Evolutionary conservation across 2,888 invertebrate species (phyloP), one percentile per base, ranked within the genome.

Genomic region (Drosophila pegasa): DNA sequence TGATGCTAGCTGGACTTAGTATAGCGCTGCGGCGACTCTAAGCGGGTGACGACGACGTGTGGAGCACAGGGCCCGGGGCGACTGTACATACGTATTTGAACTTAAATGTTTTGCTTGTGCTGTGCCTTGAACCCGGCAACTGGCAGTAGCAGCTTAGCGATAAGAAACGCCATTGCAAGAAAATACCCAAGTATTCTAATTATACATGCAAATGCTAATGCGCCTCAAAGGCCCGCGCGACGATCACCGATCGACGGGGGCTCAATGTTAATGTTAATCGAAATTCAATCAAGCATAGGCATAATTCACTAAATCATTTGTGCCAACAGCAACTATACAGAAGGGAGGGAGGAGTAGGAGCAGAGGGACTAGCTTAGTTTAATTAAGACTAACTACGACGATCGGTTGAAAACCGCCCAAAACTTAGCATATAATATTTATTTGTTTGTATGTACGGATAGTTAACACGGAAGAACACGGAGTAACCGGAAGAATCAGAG

Each of bases 351-450:
- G 37, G 12, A 48, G 47, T 22, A 51, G 35, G 35, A 52, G 22
- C 29, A 3, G 7, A 27, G 41, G 38, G 56, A 54, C 58, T 69
- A 84, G 75, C 64, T 62, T 77, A 82, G 78, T 83, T 77, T 84
- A 87, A 84, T 65, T 77, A 68, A 79, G 41, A 57, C 37, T 48
- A 75, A 70, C 71, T 62, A 78, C 76, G 88, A 85, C 54, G 83
- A 86, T 80, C 71, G 83, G 83, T 84, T 84, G n/a, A 86, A 83
- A 83, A 83, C 83, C 83, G 80, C 74, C 70, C 71, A 72, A 69
- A 87, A 82, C 79, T 58, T 80, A 88, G 88, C 70, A 54, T 78
- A 67, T 87, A 86, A 83, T 88, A 84, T 84, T 83, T 83, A 83
- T 84, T 83, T 78, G 84, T 83, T 85, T 78, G 35, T 63, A 76